phyloP scores from a whole-genome alignment of 2,797 vertebrate species.

The Muscicapa striata region DNA sequence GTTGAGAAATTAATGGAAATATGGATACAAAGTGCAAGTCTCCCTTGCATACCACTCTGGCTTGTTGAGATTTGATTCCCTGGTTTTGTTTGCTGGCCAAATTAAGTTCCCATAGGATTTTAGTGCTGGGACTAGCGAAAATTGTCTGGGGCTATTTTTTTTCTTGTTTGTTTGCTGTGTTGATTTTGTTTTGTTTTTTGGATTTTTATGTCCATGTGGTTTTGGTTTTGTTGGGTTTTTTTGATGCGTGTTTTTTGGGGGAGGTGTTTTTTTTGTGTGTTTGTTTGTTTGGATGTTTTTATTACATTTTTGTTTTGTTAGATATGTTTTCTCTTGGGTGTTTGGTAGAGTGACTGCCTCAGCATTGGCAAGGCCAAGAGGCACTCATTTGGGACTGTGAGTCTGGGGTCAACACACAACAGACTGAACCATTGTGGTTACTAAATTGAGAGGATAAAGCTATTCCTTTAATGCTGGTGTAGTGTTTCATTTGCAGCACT shows the following conservation, averaged over 20 bases:
- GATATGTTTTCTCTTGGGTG: neutral
- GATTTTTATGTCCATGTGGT: neutral
- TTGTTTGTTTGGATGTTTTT: neutral
- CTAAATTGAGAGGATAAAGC: slow-evolving; percentile 46
- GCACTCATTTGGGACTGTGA: neutral
- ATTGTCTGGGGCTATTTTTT: neutral
- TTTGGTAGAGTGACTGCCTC: neutral
- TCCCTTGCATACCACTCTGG: neutral
- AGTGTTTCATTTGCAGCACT: slow-evolving; percentile 23
- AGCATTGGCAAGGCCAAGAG: neutral
- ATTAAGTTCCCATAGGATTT: neutral
- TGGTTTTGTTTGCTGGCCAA: neutral
- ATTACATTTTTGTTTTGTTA: neutral
- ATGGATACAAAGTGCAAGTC: neutral
- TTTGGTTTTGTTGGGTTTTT: neutral
- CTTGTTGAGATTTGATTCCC: neutral
- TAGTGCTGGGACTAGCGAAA: neutral
- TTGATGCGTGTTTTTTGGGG: fast-evolving
- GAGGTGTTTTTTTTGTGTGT: too few relatives aligned
- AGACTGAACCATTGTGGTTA: slow-evolving; percentile 1
- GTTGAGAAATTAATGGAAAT: neutral
- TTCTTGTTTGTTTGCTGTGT: neutral
- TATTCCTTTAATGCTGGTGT: slow-evolving; percentile 55
- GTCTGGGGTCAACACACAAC: neutral
- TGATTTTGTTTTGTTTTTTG: neutral